Conservation (phyloP, 2,797 vertebrate species). For the Chelidonichthys spinosus region DNA sequence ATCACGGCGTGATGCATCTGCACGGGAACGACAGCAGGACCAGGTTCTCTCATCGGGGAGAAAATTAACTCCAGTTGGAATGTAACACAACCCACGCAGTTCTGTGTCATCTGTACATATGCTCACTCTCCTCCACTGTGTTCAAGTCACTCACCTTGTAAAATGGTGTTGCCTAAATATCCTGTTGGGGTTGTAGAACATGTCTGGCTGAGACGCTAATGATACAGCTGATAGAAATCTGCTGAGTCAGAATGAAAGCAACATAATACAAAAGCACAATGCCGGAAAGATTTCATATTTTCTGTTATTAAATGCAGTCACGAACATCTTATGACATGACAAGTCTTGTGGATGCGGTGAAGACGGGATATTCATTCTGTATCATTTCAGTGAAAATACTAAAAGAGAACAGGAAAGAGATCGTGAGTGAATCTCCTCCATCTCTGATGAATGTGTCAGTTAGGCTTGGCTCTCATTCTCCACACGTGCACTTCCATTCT, state of each 20-base stretch:
- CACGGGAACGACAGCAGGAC: slow-evolving; percentile 31
- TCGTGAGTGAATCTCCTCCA: slow-evolving; percentile 1
- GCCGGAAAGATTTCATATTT: neutral
- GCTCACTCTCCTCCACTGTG: slow-evolving; percentile 18
- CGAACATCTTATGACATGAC: neutral
- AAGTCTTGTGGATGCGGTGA: neutral
- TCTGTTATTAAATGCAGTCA: neutral
- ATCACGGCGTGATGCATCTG: slow-evolving; percentile 60
- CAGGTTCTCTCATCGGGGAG: slow-evolving; percentile 30
- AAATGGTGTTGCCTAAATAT: slow-evolving; percentile 22
- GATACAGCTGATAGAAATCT: slow-evolving; percentile 15
- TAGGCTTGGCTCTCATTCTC: slow-evolving; percentile 41
- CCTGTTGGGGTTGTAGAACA: neutral
- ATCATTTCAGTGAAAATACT: slow-evolving; percentile 3
- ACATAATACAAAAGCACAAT: slow-evolving; percentile 1
- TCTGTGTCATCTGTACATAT: slow-evolving; percentile 41
- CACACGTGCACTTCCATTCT: slow-evolving; percentile 53
- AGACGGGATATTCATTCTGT: slow-evolving; percentile 18
- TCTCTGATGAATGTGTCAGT: slow-evolving; percentile 39
- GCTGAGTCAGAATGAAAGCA: slow-evolving; percentile 16
- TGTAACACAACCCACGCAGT: slow-evolving; percentile 51
- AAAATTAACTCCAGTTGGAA: slow-evolving; percentile 25
- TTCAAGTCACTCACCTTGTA: slow-evolving; percentile 29
- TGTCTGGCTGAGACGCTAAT: slow-evolving; percentile 13
- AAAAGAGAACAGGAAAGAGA: neutral